These are phyloP conservation scores for Mycetomoellerius zeteki DNA, from an alignment of 1,140 invertebrate genomes.

Conservation along the genomic window DNA sequence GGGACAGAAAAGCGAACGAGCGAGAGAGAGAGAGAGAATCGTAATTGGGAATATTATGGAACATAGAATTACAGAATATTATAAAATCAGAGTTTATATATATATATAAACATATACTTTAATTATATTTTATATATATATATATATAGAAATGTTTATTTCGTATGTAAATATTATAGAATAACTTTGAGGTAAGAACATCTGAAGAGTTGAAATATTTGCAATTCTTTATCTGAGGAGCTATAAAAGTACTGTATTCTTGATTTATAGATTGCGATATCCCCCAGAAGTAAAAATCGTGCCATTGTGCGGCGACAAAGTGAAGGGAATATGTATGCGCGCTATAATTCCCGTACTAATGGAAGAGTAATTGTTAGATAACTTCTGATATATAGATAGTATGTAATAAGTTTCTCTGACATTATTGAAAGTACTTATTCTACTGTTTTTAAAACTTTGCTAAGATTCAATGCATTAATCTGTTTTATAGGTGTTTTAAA, in stretches of 20 bases:
- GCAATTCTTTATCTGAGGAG: slow-evolving; percentile 76
- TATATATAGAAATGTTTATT: slow-evolving; percentile 77
- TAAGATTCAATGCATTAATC: slow-evolving; percentile 81
- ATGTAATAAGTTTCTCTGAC: slow-evolving; percentile 84
- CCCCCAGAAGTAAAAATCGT: slow-evolving; percentile 77
- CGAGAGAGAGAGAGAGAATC: slow-evolving; percentile 76
- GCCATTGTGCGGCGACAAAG: slow-evolving; percentile 84
- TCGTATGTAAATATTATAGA: slow-evolving; percentile 77
- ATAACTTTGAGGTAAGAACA: slow-evolving; percentile 71
- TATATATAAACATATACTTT: slow-evolving; percentile 79
- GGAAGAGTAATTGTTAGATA: slow-evolving; percentile 83
- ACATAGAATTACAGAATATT: slow-evolving; percentile 80
- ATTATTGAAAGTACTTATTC: slow-evolving; percentile 86
- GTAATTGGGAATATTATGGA: slow-evolving; percentile 81
- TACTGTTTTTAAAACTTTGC: slow-evolving; percentile 85
- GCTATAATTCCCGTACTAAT: slow-evolving; percentile 83
- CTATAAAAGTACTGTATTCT: slow-evolving; percentile 70
- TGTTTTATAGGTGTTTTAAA: slow-evolving; percentile 74
- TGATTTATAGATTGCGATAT: slow-evolving; percentile 78
- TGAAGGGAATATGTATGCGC: slow-evolving; percentile 78
- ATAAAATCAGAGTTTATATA: slow-evolving; percentile 86
- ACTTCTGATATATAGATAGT: slow-evolving; percentile 84
- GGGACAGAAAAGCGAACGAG: slow-evolving; percentile 10
- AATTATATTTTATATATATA: slow-evolving; percentile 30
- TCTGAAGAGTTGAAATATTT: slow-evolving; percentile 74